Base-by-base conservation (phyloP, 2,888 invertebrate genomes). In the Digitonthophagus gazella region DNA sequence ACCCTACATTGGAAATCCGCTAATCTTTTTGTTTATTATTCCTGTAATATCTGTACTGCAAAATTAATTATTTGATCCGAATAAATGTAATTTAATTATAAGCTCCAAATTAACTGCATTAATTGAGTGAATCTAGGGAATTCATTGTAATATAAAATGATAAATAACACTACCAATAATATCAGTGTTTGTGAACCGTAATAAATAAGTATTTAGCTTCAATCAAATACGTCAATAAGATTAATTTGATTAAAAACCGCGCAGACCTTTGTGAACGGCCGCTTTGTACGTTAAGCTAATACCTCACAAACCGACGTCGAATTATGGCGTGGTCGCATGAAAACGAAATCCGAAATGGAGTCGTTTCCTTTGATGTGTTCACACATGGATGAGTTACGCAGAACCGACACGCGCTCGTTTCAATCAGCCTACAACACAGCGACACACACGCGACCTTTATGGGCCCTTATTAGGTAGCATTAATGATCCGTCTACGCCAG, bases 391-490 rank as follows among this genome's bases (percentile, higher is more conserved):
- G 67, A 66, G 63, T 64, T 57, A 66, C 66, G 64, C 58, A 66
- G 61, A 66, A 64, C 66, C 63, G 66, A 66, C 66, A 64, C 66
- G 66, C 66, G 69, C 65, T 66, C 66, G 66, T 69, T 69, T 69
- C 64, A 64, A 67, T 66, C 69, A 58, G 69, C n/a, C n/a, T n/a
- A n/a, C n/a, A 44, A 44, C 28, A 11, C 28, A 8, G 28, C 28
- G n/a, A n/a, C n/a, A n/a, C 28, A 44, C 28, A 44, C 1, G 28
- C 28, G 28, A 44, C 28, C 28, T 44, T 44, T 44, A 44, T 44
- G 28, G n/a, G n/a, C n/a, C n/a, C 28, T 44, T 44, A 44, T 44
- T 44, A 44, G 1, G 2, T 6, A 44, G 6, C 28, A 11, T 2
- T 44, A 44, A 44, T 44, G 11, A 44, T 44, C 6, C 28, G 28